A percentile compares a stretch with the other conserved stretches of the same genome.
Evolutionary conservation across 2,888 invertebrate genomes (phyloP).

Genomic region (Heteropelma amictum): DNA sequence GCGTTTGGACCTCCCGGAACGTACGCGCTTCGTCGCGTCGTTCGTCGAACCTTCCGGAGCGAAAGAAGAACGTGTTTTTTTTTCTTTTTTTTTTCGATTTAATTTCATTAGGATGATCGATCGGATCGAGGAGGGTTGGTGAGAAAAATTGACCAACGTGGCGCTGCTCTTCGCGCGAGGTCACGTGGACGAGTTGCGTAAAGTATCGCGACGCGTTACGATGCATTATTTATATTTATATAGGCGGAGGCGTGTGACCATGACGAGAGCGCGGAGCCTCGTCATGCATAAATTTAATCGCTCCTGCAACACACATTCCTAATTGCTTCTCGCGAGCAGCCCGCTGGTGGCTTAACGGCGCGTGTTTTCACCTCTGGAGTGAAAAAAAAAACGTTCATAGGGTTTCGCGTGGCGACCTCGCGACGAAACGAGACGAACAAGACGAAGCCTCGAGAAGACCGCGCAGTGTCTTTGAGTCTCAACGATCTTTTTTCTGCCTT

Average conservation of each 20-base stretch:
- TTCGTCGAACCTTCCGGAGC: no score
- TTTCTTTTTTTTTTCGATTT: no score
- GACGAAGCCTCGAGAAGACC: conserved; percentile 18
- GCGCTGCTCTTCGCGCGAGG: no score
- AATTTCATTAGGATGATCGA: no score
- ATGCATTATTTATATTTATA: not conserved
- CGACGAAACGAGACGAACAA: conserved; percentile 2
- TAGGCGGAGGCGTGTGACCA: conserved; percentile 21
- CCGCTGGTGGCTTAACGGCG: conserved; percentile 48
- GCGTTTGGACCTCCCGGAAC: no score
- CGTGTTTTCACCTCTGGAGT: conserved; percentile 41
- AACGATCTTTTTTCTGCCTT: not conserved
- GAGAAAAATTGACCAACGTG: no score
- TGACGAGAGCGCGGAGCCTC: conserved; percentile 1
- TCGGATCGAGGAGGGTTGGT: no score
- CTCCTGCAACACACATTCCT: conserved; percentile 34
- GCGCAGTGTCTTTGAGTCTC: not conserved
- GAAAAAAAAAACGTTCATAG: conserved; percentile 48
- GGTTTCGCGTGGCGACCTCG: conserved; percentile 46
- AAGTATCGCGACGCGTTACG: not conserved
- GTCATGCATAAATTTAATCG: conserved; percentile 49
- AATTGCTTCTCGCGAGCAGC: conserved; percentile 38
- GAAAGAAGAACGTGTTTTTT: no score
- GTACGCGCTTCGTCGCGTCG: no score
- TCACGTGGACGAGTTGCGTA: no score